phyloP scores from a whole-genome alignment of 2,888 invertebrate genomes.

The Nipponacmea schrenckii region DNA sequence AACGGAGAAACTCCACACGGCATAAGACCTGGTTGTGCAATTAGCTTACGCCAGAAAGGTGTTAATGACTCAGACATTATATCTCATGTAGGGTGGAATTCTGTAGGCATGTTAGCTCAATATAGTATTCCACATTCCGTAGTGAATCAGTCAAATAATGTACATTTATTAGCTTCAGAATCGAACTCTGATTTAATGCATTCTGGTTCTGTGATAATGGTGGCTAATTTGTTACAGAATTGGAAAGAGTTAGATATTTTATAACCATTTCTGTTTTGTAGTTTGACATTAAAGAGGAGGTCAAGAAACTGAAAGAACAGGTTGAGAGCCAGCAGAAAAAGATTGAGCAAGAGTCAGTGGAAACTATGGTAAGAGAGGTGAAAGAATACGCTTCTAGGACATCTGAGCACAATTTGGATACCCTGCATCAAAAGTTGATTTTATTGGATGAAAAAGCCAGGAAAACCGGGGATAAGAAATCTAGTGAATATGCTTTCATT shows the following conservation, averaged over 20 bases:
- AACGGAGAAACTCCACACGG: too few species aligned
- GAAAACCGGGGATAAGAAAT: too few species aligned
- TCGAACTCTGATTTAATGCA: not conserved
- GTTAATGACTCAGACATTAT: constrained; percentile 7
- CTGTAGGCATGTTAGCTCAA: not conserved
- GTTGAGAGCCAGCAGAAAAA: not conserved
- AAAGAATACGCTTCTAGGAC: too few species aligned
- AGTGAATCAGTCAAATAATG: too few species aligned
- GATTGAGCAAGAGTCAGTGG: not conserved
- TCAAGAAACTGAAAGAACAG: too few species aligned
- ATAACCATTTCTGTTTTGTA: not conserved
- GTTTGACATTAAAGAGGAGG: too few species aligned
- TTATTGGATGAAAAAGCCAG: not conserved
- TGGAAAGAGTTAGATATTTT: not conserved
- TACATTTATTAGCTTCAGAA: not conserved
- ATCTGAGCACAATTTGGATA: not conserved
- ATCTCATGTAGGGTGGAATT: constrained; percentile 11
- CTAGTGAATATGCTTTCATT: too few species aligned
- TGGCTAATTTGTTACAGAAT: not conserved
- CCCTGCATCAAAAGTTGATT: not conserved
- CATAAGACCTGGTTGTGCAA: constrained; percentile 20
- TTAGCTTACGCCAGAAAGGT: not conserved
- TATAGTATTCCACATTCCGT: not conserved
- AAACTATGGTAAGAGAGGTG: too few species aligned
- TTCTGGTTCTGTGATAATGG: not conserved